phyloP scores from a whole-genome alignment of 2,888 invertebrate species.

The Dysmachus trigonus region DNA sequence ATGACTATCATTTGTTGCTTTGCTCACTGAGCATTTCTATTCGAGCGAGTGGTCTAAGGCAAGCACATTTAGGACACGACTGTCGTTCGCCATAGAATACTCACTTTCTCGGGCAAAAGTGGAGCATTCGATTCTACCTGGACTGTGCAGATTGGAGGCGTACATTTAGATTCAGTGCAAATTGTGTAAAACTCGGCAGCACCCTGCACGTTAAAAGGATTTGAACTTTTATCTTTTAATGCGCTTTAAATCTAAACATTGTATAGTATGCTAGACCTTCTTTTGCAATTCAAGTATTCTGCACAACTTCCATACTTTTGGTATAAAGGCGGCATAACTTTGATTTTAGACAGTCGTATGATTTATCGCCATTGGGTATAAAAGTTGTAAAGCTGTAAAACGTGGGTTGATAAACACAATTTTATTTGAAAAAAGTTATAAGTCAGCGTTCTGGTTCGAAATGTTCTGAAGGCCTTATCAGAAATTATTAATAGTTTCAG shows the following conservation, averaged over 20 bases:
- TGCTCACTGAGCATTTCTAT: conserved; percentile 41
- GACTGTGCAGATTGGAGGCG: background rate
- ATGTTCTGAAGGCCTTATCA: no score
- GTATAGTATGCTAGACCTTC: no score
- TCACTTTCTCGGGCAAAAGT: background rate
- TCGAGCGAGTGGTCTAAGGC: background rate
- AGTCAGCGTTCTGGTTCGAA: no score
- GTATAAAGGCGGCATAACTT: background rate
- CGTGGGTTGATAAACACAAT: background rate
- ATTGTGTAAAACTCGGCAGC: background rate
- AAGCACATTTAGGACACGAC: background rate
- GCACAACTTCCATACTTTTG: background rate
- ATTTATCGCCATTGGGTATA: background rate
- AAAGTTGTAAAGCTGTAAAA: background rate
- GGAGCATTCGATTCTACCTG: background rate
- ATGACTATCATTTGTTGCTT: conserved; percentile 44
- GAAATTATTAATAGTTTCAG: no score
- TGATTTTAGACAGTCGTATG: background rate
- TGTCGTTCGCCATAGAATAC: background rate
- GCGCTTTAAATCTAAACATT: background rate
- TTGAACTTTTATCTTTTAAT: background rate
- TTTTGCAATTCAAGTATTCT: background rate
- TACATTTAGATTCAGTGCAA: background rate
- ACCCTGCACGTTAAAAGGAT: background rate
- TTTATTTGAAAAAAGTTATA: no score